Evolutionary conservation across 2,888 invertebrate species (phyloP).

Genomic region (Cybosia mesomella): DNA sequence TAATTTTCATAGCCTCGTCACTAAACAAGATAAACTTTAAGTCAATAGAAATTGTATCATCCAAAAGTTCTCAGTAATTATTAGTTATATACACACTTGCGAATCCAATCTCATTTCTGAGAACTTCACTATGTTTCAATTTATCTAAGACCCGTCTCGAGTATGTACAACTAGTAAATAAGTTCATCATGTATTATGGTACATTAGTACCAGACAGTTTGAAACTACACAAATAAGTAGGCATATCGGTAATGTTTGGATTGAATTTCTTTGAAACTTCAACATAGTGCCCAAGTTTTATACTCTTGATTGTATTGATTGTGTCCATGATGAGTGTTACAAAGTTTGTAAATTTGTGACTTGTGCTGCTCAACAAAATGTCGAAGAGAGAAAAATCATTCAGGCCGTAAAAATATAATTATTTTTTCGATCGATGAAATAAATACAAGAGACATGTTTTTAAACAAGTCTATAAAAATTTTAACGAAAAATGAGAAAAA

Average conservation of each 20-base stretch:
- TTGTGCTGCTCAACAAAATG: not conserved
- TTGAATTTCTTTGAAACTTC: conserved; percentile 1
- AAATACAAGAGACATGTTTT: not conserved
- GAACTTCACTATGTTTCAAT: not conserved
- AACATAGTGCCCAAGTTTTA: not conserved
- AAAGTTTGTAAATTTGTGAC: not conserved
- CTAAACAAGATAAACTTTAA: conserved; percentile 8
- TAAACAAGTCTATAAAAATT: not conserved
- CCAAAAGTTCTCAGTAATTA: not conserved
- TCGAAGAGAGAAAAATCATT: not conserved
- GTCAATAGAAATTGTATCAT: not conserved
- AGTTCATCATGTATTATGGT: not conserved
- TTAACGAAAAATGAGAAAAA: not conserved
- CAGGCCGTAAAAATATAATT: not conserved
- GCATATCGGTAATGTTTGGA: not conserved
- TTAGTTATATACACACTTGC: conserved; percentile 3
- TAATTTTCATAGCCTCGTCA: conserved; percentile 10
- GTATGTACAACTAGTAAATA: conserved; percentile 4
- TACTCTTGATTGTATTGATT: not conserved
- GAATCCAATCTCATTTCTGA: conserved; percentile 12
- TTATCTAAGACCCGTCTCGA: not conserved
- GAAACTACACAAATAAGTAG: not conserved
- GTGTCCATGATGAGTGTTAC: not conserved
- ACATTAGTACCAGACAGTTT: not conserved
- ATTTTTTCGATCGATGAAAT: not conserved